These are phyloP conservation scores for Abrostola triplasia DNA, from an alignment of 2,888 invertebrate genomes.

Conservation along the genomic window DNA sequence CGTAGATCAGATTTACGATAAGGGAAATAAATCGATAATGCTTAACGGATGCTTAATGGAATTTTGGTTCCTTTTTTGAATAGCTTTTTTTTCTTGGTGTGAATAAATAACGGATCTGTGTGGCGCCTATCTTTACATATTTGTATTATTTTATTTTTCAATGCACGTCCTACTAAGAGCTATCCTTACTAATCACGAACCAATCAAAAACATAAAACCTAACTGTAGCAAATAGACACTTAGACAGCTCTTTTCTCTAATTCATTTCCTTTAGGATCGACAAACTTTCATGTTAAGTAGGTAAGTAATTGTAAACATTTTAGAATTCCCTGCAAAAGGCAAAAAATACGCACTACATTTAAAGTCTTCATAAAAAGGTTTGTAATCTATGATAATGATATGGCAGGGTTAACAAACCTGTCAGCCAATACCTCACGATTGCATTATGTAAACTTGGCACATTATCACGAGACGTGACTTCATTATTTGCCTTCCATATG, in stretches of 20 bases:
- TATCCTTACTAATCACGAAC: too few relatives aligned
- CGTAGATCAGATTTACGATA: slow-evolving; percentile 36
- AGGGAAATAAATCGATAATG: slow-evolving; percentile 37
- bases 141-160: neutral
- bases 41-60: slow-evolving; percentile 6
- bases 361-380: too few relatives aligned
- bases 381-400: neutral
- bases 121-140: neutral
- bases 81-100: slow-evolving; percentile 9
- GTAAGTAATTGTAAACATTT: too few relatives aligned
- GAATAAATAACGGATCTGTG: slow-evolving; percentile 12
- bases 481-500: slow-evolving; percentile 32
- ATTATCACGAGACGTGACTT: slow-evolving; percentile 23
- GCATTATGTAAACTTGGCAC: slow-evolving; percentile 15
- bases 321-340: too few relatives aligned
- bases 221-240: too few relatives aligned
- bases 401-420: slow-evolving; percentile 20
- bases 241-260: too few relatives aligned
- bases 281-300: too few relatives aligned
- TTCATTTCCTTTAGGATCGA: too few relatives aligned
- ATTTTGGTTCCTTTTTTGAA: slow-evolving; percentile 10
- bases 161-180: neutral
- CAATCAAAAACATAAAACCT: too few relatives aligned
- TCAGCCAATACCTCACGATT: slow-evolving; percentile 30
- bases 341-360: too few relatives aligned